These are phyloP conservation scores for Prionailurus viverrinus DNA, from an alignment of 2,113 vertebrate genomes.

Conservation along the genomic window DNA sequence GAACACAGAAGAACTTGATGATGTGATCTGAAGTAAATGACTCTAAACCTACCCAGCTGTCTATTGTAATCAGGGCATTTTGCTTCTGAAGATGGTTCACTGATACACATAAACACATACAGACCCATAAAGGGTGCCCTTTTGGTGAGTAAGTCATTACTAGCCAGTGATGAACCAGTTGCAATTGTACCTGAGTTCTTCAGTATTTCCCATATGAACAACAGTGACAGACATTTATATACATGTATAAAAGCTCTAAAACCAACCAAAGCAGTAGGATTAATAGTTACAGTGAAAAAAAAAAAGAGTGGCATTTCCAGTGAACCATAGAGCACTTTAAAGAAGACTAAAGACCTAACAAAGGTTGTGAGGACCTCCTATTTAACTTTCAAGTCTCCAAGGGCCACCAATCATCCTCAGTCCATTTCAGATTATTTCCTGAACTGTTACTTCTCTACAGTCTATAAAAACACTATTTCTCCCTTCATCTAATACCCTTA, in stretches of 20 bases:
- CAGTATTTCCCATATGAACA: neutral
- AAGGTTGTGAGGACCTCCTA: conserved; percentile 47
- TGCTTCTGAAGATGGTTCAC: neutral
- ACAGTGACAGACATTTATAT: neutral
- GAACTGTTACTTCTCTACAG: conserved; percentile 78
- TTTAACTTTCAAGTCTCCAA: conserved; percentile 73
- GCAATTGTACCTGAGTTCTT: neutral
- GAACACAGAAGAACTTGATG: neutral
- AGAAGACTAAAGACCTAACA: neutral
- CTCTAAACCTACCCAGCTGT: neutral
- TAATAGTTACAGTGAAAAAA: neutral
- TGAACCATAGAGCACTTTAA: conserved; percentile 39
- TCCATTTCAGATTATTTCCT: conserved; percentile 83
- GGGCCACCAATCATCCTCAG: conserved; percentile 76
- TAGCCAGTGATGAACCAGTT: neutral
- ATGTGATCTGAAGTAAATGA: neutral
- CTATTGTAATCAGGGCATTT: neutral
- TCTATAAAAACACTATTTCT: conserved; percentile 81
- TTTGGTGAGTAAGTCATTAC: neutral
- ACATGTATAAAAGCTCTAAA: neutral
- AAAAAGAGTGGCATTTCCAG: conserved; percentile 6
- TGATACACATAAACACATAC: neutral
- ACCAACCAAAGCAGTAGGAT: neutral
- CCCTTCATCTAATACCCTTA: conserved; percentile 80
- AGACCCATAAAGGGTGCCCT: neutral